Evolutionary conservation across 2,797 vertebrate species (phyloP), one percentile per base, ranked within the genome.

Genomic region (Ambastaia sidthimunki): DNA sequence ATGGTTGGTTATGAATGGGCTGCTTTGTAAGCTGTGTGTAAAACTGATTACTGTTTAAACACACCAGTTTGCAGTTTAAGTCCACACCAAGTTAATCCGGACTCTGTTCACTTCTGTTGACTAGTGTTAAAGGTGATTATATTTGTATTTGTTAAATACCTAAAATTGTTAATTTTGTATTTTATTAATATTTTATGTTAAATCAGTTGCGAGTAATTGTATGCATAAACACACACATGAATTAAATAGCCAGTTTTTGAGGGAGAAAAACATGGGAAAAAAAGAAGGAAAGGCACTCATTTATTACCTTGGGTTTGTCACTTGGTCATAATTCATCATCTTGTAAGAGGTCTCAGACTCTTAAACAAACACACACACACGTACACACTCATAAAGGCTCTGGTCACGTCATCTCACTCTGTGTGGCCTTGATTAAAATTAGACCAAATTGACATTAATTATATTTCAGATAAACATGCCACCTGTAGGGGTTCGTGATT

Each of bases 361-460:
- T 18, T 70, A 55, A 54, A 37, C 34, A 37, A 1, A 37, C 34
- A 74, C 70, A 78, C 19, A 52, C 71, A 68, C 25, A 52, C 23
- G 18, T 12, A 62, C 55, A n/a, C 41, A 28, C 41, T 31, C 44
- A 75, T 9, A 12, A 68, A 70, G 6, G 11, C 28, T 50, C 37
- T 50, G 23, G 66, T 50, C 69, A 70, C 66, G 54, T 31, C 47
- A 65, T 79, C 57, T 65, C 19, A 78, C 68, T 57, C 25, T 25
- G 44, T 50, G 44, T 71, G 68, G 62, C 52, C 63, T 73, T 78
- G 72, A 37, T 73, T 78, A 60, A 82, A 73, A 72, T 68, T 16
- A 34, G 23, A 70, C 47, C 69, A 70, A 71, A 84, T 87, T 84
- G 83, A 88, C 87, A 91, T 89, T 86, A 78, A 69, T 79, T 78